A percentile compares a stretch with the other conserved stretches of the same genome.
These are phyloP conservation scores for Porites rus DNA, from an alignment of 92 coral and sea anemone species.

Conservation along the genomic window DNA sequence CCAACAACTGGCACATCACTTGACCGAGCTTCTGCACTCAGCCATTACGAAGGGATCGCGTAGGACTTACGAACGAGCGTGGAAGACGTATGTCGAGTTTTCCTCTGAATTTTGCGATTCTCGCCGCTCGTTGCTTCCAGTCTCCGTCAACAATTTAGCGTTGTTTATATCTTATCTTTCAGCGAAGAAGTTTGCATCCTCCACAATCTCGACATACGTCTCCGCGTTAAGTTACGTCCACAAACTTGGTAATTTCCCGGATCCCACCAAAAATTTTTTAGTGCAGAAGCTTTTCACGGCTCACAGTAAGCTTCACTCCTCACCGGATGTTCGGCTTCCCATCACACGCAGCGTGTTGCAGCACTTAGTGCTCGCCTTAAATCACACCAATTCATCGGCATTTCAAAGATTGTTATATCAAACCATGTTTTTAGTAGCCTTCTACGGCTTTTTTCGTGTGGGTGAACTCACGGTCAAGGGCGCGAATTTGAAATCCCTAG, in stretches of 20 bases:
- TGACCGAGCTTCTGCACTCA: neutral
- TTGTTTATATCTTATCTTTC: no score
- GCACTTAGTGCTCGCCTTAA: conserved; percentile 2
- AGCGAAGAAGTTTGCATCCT: no score
- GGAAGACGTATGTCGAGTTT: no score
- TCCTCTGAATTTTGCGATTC: no score
- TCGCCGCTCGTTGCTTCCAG: no score
- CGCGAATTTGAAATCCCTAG: no score
- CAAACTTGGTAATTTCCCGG: no score
- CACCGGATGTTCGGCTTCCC: conserved; percentile 6
- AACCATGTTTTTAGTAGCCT: no score
- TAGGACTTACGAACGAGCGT: conserved; percentile 7
- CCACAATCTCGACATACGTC: no score
- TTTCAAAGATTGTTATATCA: neutral
- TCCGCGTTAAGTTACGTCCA: no score
- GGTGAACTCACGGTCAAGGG: neutral
- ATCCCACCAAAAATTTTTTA: neutral
- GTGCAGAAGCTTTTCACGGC: conserved; percentile 21
- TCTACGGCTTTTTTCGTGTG: neutral
- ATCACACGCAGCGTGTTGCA: neutral
- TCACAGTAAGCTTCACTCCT: neutral
- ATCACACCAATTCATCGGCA: neutral
- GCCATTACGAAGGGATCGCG: neutral
- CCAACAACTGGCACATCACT: neutral
- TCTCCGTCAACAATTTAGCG: no score